Evolutionary conservation across 2,888 invertebrate species (phyloP), one percentile per base, ranked within the genome.

Genomic region (Frankliniella intonsa): DNA sequence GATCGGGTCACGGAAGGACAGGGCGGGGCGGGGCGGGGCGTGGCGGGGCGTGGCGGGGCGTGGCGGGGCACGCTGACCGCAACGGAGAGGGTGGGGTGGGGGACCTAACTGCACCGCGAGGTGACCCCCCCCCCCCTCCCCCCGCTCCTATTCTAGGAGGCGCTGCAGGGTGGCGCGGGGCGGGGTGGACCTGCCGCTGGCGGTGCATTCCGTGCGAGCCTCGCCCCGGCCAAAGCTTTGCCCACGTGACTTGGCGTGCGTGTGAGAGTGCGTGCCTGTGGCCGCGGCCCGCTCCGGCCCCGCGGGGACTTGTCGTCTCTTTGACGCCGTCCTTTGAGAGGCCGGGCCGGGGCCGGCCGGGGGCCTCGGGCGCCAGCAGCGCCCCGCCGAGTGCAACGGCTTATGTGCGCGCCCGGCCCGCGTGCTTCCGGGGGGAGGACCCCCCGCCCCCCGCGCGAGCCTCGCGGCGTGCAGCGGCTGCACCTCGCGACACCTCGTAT

Each of bases 401-500:
- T 14, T 5, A 14, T 19, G 55, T 19, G 55, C 55, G 55, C 55
- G 55, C 3, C 38, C 38, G 38, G 38, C 3, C 3, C 38, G 38
- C 38, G 38, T 5, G 38, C 38, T 38, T 38, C 38, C 38, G 38
- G 2, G 38, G 38, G 38, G 38, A n/a, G n/a, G n/a, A n/a, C n/a
- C n/a, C n/a, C n/a, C n/a, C n/a, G n/a, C n/a, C n/a, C n/a, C n/a
- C n/a, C n/a, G n/a, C n/a, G n/a, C n/a, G n/a, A n/a, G n/a, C n/a
- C n/a, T n/a, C n/a, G n/a, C n/a, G n/a, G n/a, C n/a, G n/a, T n/a
- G n/a, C n/a, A n/a, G 38, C 38, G 2, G 38, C 69, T 10, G 25
- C 25, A 9, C 69, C 22, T 22, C 22, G 69, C 69, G 69, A 76
- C 69, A 76, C 69, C 69, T 76, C 69, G 69, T 76, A 76, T 76